Percentiles rank a stretch among this genome's conserved stretches.
Conservation (phyloP, 1,140 invertebrate genomes). For the Lethocerus indicus region DNA sequence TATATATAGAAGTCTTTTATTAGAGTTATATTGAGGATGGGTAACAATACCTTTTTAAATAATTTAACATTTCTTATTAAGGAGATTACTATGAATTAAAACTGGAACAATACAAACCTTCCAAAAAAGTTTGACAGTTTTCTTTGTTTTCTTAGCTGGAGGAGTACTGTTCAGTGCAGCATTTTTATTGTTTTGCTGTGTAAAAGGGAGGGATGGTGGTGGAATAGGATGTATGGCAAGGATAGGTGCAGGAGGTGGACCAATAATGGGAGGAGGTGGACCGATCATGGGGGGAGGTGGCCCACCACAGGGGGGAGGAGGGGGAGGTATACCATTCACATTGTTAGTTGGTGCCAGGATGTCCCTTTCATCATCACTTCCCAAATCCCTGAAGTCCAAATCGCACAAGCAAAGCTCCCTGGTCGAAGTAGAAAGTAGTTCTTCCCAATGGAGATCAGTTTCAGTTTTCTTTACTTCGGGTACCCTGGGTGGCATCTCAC, state of each 20-base stretch:
- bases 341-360: constrained; percentile 39
- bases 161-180: constrained; percentile 24
- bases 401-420: constrained; percentile 82
- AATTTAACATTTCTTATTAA: no score
- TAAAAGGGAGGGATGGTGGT: constrained; percentile 26
- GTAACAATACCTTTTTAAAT: no score
- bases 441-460: constrained; percentile 90
- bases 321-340: constrained; percentile 45
- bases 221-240: constrained; percentile 15
- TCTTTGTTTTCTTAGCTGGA: constrained; percentile 72
- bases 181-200: constrained; percentile 10
- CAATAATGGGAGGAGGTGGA: constrained; percentile 17
- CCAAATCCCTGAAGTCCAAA: constrained; percentile 88
- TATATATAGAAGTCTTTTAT: background rate
- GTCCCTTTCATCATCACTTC: constrained; percentile 57
- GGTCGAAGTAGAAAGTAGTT: constrained; percentile 60
- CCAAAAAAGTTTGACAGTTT: constrained; percentile 99
- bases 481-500: constrained; percentile 33
- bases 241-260: constrained; percentile 27
- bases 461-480: constrained; percentile 72
- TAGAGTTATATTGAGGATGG: background rate
- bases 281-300: constrained; percentile 24
- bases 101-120: constrained; percentile 22
- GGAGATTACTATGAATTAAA: background rate
- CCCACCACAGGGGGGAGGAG: constrained; percentile 39